Conservation (phyloP, 2,888 invertebrate species). For the Piscicola geometra region DNA sequence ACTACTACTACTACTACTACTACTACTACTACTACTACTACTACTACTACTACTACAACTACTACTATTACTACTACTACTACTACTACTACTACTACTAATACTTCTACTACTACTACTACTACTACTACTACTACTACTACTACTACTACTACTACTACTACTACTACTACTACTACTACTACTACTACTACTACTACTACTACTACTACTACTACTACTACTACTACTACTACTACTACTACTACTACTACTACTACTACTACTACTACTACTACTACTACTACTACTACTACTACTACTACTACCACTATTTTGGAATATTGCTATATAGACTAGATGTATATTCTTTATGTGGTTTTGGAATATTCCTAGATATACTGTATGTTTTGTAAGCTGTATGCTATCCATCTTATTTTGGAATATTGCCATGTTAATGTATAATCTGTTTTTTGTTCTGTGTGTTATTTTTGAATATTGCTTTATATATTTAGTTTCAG, state of each 20-base stretch:
- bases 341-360: no score
- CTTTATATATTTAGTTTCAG: no score
- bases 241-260: constrained; percentile 9
- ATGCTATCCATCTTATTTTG: no score
- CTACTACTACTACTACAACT: background rate
- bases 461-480: no score
- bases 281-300: constrained; percentile 9
- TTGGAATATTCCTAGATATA: no score
- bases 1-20: constrained; percentile 9
- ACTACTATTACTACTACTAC: background rate
- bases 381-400: no score
- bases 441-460: no score
- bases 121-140: constrained; percentile 2
- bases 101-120: no score
- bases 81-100: no score
- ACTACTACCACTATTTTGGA: no score
- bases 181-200: background rate
- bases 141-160: background rate
- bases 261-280: constrained; percentile 9
- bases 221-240: constrained; percentile 9
- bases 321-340: no score
- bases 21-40: constrained; percentile 6
- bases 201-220: background rate
- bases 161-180: background rate
- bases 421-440: no score